Conservation (phyloP, 2,888 invertebrate genomes). For the Agrochola macilenta region DNA sequence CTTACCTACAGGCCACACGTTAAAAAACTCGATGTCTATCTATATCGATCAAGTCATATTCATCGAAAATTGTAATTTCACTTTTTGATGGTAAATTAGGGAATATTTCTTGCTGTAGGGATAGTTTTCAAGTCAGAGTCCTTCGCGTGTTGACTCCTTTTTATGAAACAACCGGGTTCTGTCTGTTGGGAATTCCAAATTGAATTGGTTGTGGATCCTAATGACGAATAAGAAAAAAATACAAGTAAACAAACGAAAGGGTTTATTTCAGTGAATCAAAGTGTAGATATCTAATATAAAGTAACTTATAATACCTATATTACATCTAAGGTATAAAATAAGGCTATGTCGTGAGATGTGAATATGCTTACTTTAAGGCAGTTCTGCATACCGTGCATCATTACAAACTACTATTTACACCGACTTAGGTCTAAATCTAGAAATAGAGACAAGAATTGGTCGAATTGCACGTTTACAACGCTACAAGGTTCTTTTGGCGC, state of each 20-base stretch:
- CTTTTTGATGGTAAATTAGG: neutral
- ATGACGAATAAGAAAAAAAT: conserved; percentile 23
- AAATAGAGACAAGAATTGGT: conserved; percentile 83
- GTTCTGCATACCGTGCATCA: conserved; percentile 86
- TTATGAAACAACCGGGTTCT: neutral
- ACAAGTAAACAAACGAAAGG: conserved; percentile 67
- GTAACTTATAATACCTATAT: conserved; percentile 67
- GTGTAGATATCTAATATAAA: conserved; percentile 75
- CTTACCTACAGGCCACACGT: too few species aligned
- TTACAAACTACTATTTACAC: conserved; percentile 81
- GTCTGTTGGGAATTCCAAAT: neutral
- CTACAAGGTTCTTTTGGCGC: conserved; percentile 2
- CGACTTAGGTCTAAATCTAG: conserved; percentile 69
- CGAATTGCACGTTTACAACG: conserved; percentile 77
- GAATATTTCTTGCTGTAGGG: neutral
- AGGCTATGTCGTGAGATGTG: conserved; percentile 89
- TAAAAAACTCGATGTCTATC: neutral
- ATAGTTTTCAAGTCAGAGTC: neutral
- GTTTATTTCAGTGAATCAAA: conserved; percentile 78
- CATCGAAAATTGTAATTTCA: neutral
- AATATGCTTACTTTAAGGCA: conserved; percentile 88
- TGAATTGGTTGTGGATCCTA: conserved; percentile 1
- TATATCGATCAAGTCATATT: neutral
- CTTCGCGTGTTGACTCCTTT: neutral
- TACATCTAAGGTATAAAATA: conserved; percentile 87